These are phyloP conservation scores for Eulacestoma nigropectus DNA, from an alignment of 2,113 vertebrate species.

Conservation along the genomic window DNA sequence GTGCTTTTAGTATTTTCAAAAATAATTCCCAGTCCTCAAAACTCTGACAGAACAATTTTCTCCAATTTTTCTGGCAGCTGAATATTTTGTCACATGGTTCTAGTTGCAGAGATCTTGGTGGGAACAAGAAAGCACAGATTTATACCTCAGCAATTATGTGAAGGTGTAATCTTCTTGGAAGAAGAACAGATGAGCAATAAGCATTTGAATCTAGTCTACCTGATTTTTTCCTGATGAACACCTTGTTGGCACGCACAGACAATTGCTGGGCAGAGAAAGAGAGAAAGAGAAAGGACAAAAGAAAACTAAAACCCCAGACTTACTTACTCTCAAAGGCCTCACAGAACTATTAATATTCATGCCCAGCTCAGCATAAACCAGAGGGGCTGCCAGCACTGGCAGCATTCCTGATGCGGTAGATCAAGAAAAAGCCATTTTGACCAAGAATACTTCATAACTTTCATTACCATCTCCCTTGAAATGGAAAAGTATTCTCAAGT, in stretches of 20 bases:
- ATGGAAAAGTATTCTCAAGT: background rate
- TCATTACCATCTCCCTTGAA: background rate
- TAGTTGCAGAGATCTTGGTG: background rate
- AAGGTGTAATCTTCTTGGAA: background rate
- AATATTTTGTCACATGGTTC: background rate
- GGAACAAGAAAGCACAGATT: background rate
- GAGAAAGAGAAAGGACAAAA: background rate
- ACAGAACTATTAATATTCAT: background rate
- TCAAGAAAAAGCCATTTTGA: background rate
- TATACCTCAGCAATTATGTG: background rate
- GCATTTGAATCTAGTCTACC: background rate
- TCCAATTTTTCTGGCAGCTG: background rate
- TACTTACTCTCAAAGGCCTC: background rate
- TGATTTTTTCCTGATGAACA: background rate
- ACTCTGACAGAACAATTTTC: background rate
- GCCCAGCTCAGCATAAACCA: background rate
- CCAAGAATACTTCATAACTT: background rate
- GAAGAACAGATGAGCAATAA: background rate
- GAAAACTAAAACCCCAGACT: background rate
- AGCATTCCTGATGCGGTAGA: background rate
- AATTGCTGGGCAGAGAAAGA: background rate
- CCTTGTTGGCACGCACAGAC: background rate
- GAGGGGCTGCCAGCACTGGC: background rate
- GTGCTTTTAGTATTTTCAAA: background rate
- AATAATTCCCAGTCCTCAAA: background rate